Conservation (phyloP, 2,888 invertebrate genomes). For the Coenonympha arcania region DNA sequence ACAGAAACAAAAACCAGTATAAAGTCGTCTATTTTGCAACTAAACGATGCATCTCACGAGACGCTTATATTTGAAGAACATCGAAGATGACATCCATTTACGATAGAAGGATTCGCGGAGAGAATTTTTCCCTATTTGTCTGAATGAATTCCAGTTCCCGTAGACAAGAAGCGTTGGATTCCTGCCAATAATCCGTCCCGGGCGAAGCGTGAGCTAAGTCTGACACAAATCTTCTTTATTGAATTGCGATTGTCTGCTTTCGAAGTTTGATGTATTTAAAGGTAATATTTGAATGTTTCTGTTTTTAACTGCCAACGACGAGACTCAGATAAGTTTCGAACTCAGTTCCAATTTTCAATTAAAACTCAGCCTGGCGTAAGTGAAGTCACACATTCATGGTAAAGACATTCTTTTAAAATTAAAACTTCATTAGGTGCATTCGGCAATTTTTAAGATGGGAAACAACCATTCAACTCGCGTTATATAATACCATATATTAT, state of each 20-base stretch:
- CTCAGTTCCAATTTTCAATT: too few relatives aligned
- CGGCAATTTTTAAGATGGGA: too few relatives aligned
- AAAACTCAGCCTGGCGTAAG: too few relatives aligned
- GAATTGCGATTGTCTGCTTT: slow-evolving; percentile 26
- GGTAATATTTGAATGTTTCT: neutral
- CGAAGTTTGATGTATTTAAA: slow-evolving; percentile 17
- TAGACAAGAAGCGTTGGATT: slow-evolving; percentile 22
- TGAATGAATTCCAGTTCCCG: slow-evolving; percentile 22
- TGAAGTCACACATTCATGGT: too few relatives aligned
- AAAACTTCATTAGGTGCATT: too few relatives aligned
- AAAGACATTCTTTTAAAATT: too few relatives aligned
- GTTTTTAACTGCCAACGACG: neutral
- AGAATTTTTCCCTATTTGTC: slow-evolving; percentile 24
- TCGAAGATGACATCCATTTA: slow-evolving; percentile 9
- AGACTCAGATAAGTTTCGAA: too few relatives aligned
- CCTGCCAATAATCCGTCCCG: slow-evolving; percentile 24
- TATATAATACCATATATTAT: too few relatives aligned
- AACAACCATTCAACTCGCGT: too few relatives aligned
- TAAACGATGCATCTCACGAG: slow-evolving; percentile 2
- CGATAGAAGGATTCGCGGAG: slow-evolving; percentile 6
- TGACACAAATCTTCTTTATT: slow-evolving; percentile 27
- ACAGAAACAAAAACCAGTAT: neutral
- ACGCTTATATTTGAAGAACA: slow-evolving; percentile 3
- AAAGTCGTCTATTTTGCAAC: neutral
- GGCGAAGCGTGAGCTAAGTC: slow-evolving; percentile 22